Evolutionary conservation across 2,113 vertebrate species (phyloP), one percentile per base, ranked within the genome.

Genomic region (Elephantulus edwardii): DNA sequence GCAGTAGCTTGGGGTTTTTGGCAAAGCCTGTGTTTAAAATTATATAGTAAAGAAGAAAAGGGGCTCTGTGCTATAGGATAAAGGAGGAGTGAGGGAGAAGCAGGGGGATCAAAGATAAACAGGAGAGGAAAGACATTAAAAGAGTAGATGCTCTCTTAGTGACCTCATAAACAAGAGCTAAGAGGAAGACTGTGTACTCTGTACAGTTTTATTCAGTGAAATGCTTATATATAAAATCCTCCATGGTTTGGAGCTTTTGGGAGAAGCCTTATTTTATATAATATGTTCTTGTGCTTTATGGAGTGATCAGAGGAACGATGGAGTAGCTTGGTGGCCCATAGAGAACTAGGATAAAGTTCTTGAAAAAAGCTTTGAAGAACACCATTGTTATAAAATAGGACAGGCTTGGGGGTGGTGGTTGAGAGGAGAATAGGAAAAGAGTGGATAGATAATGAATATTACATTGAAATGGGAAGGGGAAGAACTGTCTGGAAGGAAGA

Each of bases 1-100:
- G 75, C 88, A 83, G 75, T 71, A 86, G 85, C 92, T 93, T 60
- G 64, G 86, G 80, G 92, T 92, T 90, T 90, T 58, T 88, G 90
- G 89, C 92, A 92, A 91, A 40, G 48, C 56, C 50, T 76, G 38
- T 93, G 74, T 91, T 92, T 92, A 91, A 76, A 90, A 74, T 90
- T 90, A 44, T n/a, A 70, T 33, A 86, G 75, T 38, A 46, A 68
- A 78, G 89, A 87, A 87, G 90, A 89, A 91, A 91, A 79, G 66
- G 58, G 62, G 52, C 83, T 84, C 54, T 91, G 33, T 78, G 33
- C 50, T 89, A 10, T 35, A 71, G n/a, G 72, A 58, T 22, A 77
- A 54, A 58, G 83, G 64, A 64, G 40, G 58, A 19, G 35, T 40
- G 35, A 58, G 35, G 50, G 54, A 83, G 44, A 64, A 62, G 24